Evolutionary conservation across 2,797 vertebrate genomes (phyloP).

Genomic region (Sphenopsis melanotis): DNA sequence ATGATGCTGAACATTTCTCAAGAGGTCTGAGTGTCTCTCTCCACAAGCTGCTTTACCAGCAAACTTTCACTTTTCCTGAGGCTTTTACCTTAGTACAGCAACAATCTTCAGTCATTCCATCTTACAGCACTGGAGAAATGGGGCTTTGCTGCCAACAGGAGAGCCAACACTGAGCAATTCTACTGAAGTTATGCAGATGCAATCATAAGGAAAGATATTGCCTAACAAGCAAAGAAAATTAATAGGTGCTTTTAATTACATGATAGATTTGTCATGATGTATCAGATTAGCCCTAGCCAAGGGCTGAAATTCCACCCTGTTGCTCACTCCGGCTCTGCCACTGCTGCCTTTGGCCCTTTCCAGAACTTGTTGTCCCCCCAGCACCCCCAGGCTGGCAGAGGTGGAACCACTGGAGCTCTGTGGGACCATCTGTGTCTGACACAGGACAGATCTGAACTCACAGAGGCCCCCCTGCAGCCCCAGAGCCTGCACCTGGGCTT

Average conservation of each 20-base stretch:
- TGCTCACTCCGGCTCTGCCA: background rate
- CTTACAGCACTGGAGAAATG: background rate
- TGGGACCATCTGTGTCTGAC: too few relatives aligned
- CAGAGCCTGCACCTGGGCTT: rapidly evolving
- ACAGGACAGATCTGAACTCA: background rate
- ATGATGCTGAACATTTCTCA: background rate
- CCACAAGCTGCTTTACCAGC: background rate
- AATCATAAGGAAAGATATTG: background rate
- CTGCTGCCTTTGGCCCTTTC: background rate
- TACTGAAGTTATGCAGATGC: background rate
- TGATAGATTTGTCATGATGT: background rate
- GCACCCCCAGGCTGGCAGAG: background rate
- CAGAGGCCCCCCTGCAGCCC: background rate
- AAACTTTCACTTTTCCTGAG: background rate
- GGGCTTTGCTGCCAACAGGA: background rate
- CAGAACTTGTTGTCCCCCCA: background rate
- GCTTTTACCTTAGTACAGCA: background rate
- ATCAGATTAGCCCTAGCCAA: background rate
- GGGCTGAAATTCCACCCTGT: background rate
- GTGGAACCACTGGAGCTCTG: background rate
- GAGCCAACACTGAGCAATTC: background rate
- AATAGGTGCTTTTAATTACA: background rate
- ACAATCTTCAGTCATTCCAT: background rate
- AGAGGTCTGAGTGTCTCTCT: background rate
- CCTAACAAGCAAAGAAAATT: background rate